Evolutionary conservation across 2,888 invertebrate genomes (phyloP), one percentile per base, ranked within the genome.

Genomic region (Strigamia crassipes): DNA sequence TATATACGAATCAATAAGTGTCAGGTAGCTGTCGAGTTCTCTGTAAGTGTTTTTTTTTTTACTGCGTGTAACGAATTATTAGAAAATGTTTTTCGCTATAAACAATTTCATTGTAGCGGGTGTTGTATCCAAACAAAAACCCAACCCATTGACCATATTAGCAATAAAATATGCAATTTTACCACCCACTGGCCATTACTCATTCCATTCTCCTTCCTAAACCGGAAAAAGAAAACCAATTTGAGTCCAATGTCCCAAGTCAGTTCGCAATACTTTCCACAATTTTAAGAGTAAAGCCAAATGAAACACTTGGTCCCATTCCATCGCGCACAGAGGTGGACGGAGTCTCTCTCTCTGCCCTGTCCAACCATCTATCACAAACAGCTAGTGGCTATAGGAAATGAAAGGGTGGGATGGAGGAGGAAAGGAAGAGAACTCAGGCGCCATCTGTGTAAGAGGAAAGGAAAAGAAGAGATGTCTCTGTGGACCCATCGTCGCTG

Each of bases 311-410:
- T 73, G 73, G 27, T 73, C 73, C 61, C 10, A 73, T 73, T 31
- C 73, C 13, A 9, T 8, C 21, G 56, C n/a, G 56, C 73, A 31
- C 73, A 23, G 23, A 66, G 21, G 21, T 66, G 61, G 61, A 27
- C 31, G 10, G 31, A 73, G 73, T 73, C 73, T 27, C 8, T 27
- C 73, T 66, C 73, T 27, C 27, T 73, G 66, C 66, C 66, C 73
- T 73, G 31, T 73, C 73, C 73, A 27, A 73, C 73, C 73, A 73
- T 73, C 73, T 31, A 73, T 73, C 73, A 73, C 27, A 31, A 27
- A 73, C 73, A 73, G 73, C 73, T 73, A 73, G 73, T 73, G 73
- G 73, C 73, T 73, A 73, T 73, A 73, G 73, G 73, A 73, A 73
- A 73, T 73, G 73, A 73, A 73, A 73, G 73, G 31, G 31, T 73